phyloP scores from a whole-genome alignment of 2,113 vertebrate genomes.

The Barnardius zonarius region DNA sequence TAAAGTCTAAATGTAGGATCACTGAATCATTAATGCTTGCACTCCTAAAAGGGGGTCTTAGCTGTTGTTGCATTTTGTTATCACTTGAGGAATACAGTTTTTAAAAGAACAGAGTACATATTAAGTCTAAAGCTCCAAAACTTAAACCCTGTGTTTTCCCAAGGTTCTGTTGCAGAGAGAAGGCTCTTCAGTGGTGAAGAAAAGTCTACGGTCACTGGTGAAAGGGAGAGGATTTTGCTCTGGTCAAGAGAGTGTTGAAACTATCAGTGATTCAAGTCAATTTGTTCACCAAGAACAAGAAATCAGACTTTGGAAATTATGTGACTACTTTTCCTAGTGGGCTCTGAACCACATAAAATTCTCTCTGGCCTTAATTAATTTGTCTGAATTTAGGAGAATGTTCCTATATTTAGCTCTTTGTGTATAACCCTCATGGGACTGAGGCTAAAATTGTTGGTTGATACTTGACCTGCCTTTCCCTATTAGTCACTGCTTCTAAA shows the following conservation, averaged over 20 bases:
- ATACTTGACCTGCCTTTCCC: slow-evolving; percentile 35
- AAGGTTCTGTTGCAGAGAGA: not conserved
- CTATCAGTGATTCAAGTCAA: not conserved
- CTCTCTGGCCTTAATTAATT: slow-evolving; percentile 1
- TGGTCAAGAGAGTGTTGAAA: not conserved
- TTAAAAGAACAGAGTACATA: not conserved
- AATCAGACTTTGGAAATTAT: not conserved
- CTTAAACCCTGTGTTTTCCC: not conserved
- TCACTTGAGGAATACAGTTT: not conserved
- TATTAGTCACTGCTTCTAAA: slow-evolving; percentile 8
- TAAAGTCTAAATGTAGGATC: not conserved
- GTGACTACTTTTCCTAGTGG: not conserved
- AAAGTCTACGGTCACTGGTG: not conserved
- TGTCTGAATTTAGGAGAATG: slow-evolving; percentile 20
- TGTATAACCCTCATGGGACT: not conserved
- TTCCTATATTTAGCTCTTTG: slow-evolving; percentile 5
- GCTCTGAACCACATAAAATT: not conserved
- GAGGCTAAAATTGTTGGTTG: not conserved
- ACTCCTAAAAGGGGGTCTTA: not conserved
- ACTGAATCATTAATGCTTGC: not conserved
- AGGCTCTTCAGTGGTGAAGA: not conserved
- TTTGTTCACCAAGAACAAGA: not conserved
- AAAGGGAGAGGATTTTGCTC: not conserved
- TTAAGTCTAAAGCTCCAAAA: not conserved
- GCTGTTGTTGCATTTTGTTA: not conserved